These are phyloP conservation scores for Elmis aenea DNA, from an alignment of 2,888 invertebrate genomes.

Conservation along the genomic window DNA sequence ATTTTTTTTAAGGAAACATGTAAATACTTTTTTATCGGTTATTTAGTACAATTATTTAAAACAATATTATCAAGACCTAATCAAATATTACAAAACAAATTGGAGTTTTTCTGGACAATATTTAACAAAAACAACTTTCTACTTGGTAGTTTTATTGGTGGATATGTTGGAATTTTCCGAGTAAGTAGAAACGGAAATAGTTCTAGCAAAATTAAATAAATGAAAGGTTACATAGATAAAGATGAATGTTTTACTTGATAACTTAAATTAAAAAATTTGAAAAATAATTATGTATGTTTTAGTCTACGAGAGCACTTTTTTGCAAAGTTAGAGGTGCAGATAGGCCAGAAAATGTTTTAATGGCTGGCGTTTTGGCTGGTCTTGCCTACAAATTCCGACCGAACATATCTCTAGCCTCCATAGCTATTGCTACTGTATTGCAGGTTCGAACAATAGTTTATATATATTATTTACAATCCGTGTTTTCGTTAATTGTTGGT, in stretches of 20 bases:
- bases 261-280: too few species aligned
- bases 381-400: constrained; percentile 51
- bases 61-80: constrained; percentile 24
- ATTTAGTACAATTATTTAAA: constrained; percentile 27
- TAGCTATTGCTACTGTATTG: constrained; percentile 51
- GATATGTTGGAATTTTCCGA: constrained; percentile 33
- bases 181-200: constrained; percentile 29
- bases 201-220: too few species aligned
- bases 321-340: neutral
- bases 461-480: too few species aligned
- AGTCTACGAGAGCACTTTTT: too few species aligned
- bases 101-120: constrained; percentile 18
- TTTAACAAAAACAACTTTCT: constrained; percentile 28
- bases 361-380: constrained; percentile 55
- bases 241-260: too few species aligned
- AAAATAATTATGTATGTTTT: too few species aligned
- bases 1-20: constrained; percentile 30
- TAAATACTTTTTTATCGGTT: constrained; percentile 33
- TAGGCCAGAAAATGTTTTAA: constrained; percentile 31
- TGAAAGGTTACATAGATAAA: too few species aligned
- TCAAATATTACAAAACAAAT: constrained; percentile 21
- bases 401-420: constrained; percentile 51
- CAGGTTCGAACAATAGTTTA: too few species aligned
- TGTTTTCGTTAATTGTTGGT: too few species aligned
- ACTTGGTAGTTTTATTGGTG: constrained; percentile 34